Percentiles rank a stretch among this genome's conserved stretches.
Evolutionary conservation across 1,140 invertebrate genomes (phyloP).

Genomic region (Eupristina koningsbergeri): DNA sequence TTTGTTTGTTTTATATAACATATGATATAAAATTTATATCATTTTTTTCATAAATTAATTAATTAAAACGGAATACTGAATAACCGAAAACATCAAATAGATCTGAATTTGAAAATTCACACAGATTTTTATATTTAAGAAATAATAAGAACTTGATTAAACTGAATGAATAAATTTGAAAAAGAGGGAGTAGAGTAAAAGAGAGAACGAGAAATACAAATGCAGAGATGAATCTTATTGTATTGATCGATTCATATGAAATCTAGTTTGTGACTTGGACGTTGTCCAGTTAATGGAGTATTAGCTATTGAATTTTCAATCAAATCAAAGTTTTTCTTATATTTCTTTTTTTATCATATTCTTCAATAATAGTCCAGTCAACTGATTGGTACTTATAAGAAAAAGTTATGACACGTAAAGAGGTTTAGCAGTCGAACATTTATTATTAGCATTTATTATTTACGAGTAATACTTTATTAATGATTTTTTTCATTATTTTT

Average conservation of each 20-base stretch:
- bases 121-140: background rate
- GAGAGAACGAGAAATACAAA: constrained; percentile 46
- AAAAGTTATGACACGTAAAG: background rate
- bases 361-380: background rate
- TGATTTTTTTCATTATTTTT: background rate
- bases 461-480: background rate
- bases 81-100: too few relatives aligned
- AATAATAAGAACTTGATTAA: constrained; percentile 16
- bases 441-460: too few relatives aligned
- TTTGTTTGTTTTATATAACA: too few relatives aligned
- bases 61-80: too few relatives aligned
- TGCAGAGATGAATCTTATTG: constrained; percentile 63
- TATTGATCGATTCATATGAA: constrained; percentile 72
- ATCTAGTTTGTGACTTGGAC: constrained; percentile 73
- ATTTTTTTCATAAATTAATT: too few relatives aligned
- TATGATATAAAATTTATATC: too few relatives aligned
- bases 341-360: background rate
- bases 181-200: background rate
- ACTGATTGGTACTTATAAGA: background rate
- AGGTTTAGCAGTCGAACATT: background rate
- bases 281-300: constrained; percentile 72
- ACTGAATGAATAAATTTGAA: constrained; percentile 8
- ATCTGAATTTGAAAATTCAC: background rate
- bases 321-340: constrained; percentile 55
- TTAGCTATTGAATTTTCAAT: constrained; percentile 68